Percentiles rank a stretch among this genome's conserved stretches.
phyloP scores from a whole-genome alignment of 2,113 vertebrate species.

The Uropsilus gracilis region DNA sequence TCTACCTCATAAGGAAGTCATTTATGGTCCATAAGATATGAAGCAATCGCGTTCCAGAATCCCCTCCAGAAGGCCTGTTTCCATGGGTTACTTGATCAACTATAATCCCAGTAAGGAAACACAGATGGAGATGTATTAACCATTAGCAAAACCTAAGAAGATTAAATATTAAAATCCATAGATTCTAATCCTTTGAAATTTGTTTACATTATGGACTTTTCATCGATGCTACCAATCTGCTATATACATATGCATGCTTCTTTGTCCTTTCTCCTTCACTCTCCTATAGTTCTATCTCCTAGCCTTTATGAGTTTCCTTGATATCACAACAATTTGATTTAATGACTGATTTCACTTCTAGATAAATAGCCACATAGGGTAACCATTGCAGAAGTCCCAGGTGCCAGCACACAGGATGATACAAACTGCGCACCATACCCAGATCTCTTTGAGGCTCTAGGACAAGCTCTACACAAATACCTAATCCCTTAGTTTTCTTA shows the following conservation, averaged over 20 bases:
- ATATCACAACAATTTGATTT: neutral
- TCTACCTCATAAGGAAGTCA: neutral
- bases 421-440: neutral
- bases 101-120: neutral
- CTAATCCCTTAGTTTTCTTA: conserved; percentile 26
- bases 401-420: neutral
- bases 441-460: neutral
- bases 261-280: neutral
- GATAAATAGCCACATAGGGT: neutral
- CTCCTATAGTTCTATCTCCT: neutral
- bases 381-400: neutral
- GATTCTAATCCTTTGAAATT: neutral
- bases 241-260: neutral
- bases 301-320: neutral
- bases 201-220: neutral
- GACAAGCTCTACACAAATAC: neutral
- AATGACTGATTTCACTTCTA: neutral
- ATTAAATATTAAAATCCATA: neutral
- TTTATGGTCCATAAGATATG: neutral
- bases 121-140: neutral
- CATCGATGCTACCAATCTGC: neutral
- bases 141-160: neutral
- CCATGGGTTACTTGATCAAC: neutral
- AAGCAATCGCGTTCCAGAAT: neutral
- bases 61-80: neutral